Evolutionary conservation across 2,888 invertebrate genomes (phyloP).

Genomic region (Temnothorax rugatulus): DNA sequence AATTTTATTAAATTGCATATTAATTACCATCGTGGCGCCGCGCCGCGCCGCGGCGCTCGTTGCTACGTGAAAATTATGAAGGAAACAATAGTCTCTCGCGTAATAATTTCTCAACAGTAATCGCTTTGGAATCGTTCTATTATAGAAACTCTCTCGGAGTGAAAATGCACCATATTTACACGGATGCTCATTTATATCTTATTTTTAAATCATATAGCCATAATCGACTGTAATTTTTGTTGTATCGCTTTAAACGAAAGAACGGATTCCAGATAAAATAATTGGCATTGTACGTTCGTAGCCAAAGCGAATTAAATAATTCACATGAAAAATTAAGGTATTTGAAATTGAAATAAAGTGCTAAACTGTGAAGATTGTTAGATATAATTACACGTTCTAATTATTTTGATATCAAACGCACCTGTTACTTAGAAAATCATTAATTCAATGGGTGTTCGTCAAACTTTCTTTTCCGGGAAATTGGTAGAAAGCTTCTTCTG

Average conservation of each 20-base stretch:
- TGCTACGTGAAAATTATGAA: not conserved
- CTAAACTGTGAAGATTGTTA: conserved; percentile 3
- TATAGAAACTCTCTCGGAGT: not conserved
- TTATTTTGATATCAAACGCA: conserved; percentile 18
- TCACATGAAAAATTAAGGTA: conserved; percentile 17
- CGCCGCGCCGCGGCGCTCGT: not conserved
- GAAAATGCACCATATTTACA: not conserved
- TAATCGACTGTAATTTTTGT: not conserved
- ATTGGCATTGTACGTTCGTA: not conserved
- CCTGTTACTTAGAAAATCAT: not conserved
- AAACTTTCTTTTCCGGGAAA: conserved; percentile 34
- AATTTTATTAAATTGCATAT: not conserved
- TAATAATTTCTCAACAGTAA: not conserved
- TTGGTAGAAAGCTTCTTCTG: not conserved
- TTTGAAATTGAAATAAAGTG: conserved; percentile 22
- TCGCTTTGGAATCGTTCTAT: not conserved
- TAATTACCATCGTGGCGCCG: not conserved
- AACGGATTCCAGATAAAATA: not conserved
- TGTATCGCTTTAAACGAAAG: not conserved
- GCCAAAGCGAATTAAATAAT: conserved; percentile 7
- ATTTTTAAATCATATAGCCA: not conserved
- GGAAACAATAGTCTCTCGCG: not conserved
- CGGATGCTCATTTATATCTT: not conserved
- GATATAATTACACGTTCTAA: conserved; percentile 38
- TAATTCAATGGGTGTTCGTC: conserved; percentile 1